Conservation (phyloP, 2,888 invertebrate species). For the Tanypteryx hageni region DNA sequence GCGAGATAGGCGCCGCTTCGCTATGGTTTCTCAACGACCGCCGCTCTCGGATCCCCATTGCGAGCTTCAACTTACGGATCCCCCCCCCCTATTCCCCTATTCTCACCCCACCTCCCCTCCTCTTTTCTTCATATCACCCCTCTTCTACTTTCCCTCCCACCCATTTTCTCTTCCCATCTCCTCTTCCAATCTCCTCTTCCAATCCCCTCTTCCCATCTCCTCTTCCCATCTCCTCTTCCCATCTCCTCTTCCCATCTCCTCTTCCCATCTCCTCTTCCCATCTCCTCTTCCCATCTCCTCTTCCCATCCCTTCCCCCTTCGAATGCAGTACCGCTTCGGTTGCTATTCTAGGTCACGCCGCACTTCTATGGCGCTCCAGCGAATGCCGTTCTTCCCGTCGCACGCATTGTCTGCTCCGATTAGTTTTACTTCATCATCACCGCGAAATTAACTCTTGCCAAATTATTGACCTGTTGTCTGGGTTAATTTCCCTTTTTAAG, state of each 20-base stretch:
- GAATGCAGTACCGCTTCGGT: background rate
- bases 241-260: background rate
- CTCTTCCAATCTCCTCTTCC: too few species aligned
- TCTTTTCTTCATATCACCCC: background rate
- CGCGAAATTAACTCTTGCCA: too few species aligned
- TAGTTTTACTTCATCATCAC: too few species aligned
- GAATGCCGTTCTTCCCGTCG: too few species aligned
- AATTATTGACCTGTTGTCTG: too few species aligned
- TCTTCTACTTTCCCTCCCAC: background rate
- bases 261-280: background rate
- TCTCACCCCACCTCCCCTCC: too few species aligned
- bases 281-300: too few species aligned
- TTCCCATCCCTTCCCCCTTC: background rate
- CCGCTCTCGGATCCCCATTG: background rate
- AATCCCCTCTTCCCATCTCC: background rate
- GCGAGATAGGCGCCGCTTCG: background rate
- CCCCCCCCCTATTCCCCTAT: background rate
- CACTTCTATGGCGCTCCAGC: too few species aligned
- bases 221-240: too few species aligned
- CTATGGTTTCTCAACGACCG: background rate
- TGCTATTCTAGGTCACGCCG: slow-evolving; percentile 2
- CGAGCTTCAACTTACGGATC: background rate
- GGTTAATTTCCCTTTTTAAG: too few species aligned
- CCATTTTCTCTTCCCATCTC: too few species aligned
- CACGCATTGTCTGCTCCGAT: too few species aligned